Evolutionary conservation across 2,113 vertebrate species (phyloP), one percentile per base, ranked within the genome.

Genomic region (Cyprinus carpio): DNA sequence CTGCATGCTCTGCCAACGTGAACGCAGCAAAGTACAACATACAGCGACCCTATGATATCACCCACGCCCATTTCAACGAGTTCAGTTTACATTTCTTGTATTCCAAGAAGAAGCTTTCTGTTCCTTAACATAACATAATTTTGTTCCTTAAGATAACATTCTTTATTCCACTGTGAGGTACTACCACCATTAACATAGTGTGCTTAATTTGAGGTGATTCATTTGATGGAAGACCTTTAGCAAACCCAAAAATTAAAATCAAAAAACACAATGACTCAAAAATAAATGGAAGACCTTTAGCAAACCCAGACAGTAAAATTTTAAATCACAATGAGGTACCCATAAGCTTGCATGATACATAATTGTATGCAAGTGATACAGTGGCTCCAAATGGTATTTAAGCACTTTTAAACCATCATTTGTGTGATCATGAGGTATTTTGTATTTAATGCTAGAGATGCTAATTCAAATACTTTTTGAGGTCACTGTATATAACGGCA

Each of bases 31-130:
- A 46, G 40, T 49, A 23, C 16, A 81, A 64, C 78, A 65, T 20
- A 12, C 11, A 82, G 46, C 8, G 34, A 82, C 43, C 69, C 37
- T 25, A 27, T 81, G 60, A 81, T 37, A 65, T 81, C 60, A 81
- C 60, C 65, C 43, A 54, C 25, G 51, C 62, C 43, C 62, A 54
- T 82, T 51, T 54, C 64, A 69, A 54, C 46, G 16, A 29, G 40
- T 64, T 82, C 64, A 1, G 46, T n/a, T 82, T 82, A 82, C 80
- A 71, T 29, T 37, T 54, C 3, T 65, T 12, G 27, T 54, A 54
- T 34, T 69, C 25, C 64, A 34, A 51, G 80, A 54, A 7, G 40
- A 10, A 51, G 10, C 16, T 56, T 37, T 71, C 18, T 65, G 77
- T 23, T 71, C 11, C 29, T 51, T 16, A 18, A 5, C 80, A 51